Conservation (phyloP, 2,888 invertebrate genomes). For the Lithosia quadra region DNA sequence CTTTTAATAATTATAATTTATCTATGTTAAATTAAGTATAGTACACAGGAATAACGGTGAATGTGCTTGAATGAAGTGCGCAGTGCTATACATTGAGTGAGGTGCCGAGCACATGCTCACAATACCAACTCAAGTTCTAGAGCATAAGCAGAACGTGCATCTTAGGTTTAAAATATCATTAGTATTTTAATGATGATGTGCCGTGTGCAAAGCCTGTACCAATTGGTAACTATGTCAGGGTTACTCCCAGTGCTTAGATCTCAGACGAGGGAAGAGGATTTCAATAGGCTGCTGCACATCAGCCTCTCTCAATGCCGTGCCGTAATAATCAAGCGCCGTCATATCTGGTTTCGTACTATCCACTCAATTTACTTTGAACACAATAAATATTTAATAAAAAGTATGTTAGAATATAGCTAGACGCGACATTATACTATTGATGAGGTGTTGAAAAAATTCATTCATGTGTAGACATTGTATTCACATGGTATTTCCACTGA, state of each 20-base stretch:
- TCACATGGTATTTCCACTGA: too few relatives aligned
- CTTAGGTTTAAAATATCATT: neutral
- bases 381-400: too few relatives aligned
- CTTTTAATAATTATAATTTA: neutral
- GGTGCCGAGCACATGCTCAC: neutral
- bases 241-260: neutral
- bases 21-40: neutral
- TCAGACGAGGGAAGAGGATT: neutral
- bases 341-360: too few relatives aligned
- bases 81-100: neutral
- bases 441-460: too few relatives aligned
- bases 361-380: too few relatives aligned
- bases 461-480: too few relatives aligned
- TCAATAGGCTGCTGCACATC: neutral
- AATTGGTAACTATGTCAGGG: neutral
- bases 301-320: too few relatives aligned
- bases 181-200: neutral
- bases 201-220: neutral
- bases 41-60: neutral
- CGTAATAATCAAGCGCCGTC: too few relatives aligned
- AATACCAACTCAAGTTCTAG: neutral
- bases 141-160: conserved; percentile 10
- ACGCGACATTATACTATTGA: too few relatives aligned
- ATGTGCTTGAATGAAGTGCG: conserved; percentile 1
- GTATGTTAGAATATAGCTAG: too few relatives aligned